phyloP scores from a whole-genome alignment of 2,888 invertebrate species.

The Pseudoips prasinana region DNA sequence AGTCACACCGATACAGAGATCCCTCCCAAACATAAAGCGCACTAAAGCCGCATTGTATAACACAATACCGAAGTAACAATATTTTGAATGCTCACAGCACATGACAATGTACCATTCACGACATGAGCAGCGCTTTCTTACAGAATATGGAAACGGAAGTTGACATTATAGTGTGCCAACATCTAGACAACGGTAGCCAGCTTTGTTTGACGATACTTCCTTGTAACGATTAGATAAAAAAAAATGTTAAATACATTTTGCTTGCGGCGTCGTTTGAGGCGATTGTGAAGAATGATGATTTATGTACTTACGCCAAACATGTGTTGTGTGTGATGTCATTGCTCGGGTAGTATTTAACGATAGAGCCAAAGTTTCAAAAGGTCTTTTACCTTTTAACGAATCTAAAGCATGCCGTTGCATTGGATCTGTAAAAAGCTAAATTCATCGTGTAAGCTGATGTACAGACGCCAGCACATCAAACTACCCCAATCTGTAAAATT shows the following conservation, averaged over 20 bases:
- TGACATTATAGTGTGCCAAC: constrained; percentile 53
- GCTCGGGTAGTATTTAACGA: too few relatives aligned
- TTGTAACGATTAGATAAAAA: constrained; percentile 31
- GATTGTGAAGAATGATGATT: constrained; percentile 1
- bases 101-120: constrained; percentile 48
- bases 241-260: constrained; percentile 3
- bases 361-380: too few relatives aligned
- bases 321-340: not conserved
- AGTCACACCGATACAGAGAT: too few relatives aligned
- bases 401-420: too few relatives aligned
- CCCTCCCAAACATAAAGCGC: constrained; percentile 10
- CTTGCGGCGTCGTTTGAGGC: constrained; percentile 9
- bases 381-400: too few relatives aligned
- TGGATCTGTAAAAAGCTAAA: too few relatives aligned
- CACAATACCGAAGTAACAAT: constrained; percentile 55
- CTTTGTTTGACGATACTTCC: constrained; percentile 42
- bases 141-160: constrained; percentile 57
- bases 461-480: too few relatives aligned
- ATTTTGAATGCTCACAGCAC: constrained; percentile 57
- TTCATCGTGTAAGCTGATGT: too few relatives aligned
- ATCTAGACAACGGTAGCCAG: constrained; percentile 22
- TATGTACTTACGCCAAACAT: not conserved
- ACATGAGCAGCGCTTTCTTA: constrained; percentile 34
- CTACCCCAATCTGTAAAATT: too few relatives aligned
- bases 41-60: constrained; percentile 39